Conservation (phyloP, 2,888 invertebrate genomes). For the Sialis lutaria region DNA sequence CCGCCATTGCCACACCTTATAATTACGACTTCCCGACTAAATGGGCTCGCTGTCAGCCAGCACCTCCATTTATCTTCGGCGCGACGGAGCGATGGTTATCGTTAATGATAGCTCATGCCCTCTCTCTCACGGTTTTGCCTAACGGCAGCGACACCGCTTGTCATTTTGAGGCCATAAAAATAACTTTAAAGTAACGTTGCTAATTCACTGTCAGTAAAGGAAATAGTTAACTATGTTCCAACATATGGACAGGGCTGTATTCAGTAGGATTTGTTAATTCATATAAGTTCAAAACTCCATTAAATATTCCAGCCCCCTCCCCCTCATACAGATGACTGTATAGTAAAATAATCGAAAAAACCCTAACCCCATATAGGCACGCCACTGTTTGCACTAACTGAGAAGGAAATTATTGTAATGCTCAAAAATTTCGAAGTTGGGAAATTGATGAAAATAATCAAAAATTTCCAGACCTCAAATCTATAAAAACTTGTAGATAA, state of each 20-base stretch:
- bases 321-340: too few relatives aligned
- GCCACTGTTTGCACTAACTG: too few relatives aligned
- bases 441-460: too few relatives aligned
- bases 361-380: too few relatives aligned
- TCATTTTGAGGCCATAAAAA: constrained; percentile 20
- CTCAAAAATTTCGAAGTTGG: too few relatives aligned
- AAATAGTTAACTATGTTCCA: constrained; percentile 11
- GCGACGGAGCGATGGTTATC: constrained; percentile 23
- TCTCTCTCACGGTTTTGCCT: constrained; percentile 16
- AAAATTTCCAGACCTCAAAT: too few relatives aligned
- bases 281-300: too few relatives aligned
- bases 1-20: constrained; percentile 26
- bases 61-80: constrained; percentile 29
- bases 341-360: too few relatives aligned
- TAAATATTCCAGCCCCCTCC: too few relatives aligned
- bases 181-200: constrained; percentile 16
- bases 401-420: too few relatives aligned
- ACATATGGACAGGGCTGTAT: not conserved
- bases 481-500: too few relatives aligned
- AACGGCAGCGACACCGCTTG: constrained; percentile 20
- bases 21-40: constrained; percentile 32
- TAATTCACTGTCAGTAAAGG: constrained; percentile 13
- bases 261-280: not conserved
- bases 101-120: constrained; percentile 21
- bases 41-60: constrained; percentile 29